These are phyloP conservation scores for Azorinus chamasolen DNA, from an alignment of 2,888 invertebrate genomes.

Conservation along the genomic window DNA sequence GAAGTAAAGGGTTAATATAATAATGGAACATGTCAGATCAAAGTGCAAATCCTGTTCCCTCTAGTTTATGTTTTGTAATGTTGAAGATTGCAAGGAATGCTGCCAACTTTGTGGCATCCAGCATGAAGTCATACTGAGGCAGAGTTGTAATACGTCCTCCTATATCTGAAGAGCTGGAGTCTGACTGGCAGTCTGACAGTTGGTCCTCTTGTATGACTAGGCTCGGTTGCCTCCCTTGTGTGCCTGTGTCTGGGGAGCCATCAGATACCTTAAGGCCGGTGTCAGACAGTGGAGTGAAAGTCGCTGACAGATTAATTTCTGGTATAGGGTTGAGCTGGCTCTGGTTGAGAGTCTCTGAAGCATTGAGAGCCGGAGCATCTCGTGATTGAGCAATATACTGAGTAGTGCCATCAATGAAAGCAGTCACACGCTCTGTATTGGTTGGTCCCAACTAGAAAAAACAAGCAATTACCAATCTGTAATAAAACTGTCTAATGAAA, in stretches of 20 bases:
- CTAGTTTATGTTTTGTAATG: slow-evolving; percentile 73
- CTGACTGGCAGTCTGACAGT: slow-evolving; percentile 52
- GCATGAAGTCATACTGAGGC: slow-evolving; percentile 78
- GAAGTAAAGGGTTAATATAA: too few relatives aligned
- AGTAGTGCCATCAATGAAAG: slow-evolving; percentile 77
- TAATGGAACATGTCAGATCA: slow-evolving; percentile 2
- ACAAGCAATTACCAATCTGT: too few relatives aligned
- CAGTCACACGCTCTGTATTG: slow-evolving; percentile 79
- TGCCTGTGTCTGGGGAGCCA: neutral
- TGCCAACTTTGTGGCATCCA: slow-evolving; percentile 70
- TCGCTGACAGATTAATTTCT: neutral
- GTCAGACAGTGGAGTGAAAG: neutral
- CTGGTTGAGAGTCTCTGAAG: too few relatives aligned
- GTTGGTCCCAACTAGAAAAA: slow-evolving; percentile 67
- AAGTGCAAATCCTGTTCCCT: slow-evolving; percentile 75
- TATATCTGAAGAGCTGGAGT: slow-evolving; percentile 38
- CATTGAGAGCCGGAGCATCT: neutral
- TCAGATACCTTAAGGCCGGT: neutral
- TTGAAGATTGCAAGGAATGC: slow-evolving; percentile 77
- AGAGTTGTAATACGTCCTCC: slow-evolving; percentile 38
- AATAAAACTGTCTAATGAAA: too few relatives aligned
- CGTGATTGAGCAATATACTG: slow-evolving; percentile 12
- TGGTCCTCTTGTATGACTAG: slow-evolving; percentile 18
- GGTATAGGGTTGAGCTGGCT: neutral
- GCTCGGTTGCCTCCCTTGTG: slow-evolving; percentile 26